These are phyloP conservation scores for Pachliopta kotzebuea DNA, from an alignment of 2,888 invertebrate species.

Conservation along the genomic window DNA sequence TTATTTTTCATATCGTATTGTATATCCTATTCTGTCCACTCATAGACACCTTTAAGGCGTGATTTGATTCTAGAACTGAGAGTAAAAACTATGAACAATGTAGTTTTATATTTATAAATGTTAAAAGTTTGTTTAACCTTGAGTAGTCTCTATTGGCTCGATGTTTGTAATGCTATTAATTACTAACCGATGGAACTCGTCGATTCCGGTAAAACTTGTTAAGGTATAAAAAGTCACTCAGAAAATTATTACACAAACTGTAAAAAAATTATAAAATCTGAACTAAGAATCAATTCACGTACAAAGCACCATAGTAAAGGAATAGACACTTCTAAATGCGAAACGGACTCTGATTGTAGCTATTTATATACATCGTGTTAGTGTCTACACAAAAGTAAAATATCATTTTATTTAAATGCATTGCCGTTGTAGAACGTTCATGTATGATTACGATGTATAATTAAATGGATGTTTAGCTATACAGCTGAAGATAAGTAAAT, in stretches of 20 bases:
- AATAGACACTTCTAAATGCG: neutral
- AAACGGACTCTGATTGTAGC: neutral
- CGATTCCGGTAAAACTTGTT: neutral
- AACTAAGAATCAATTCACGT: neutral
- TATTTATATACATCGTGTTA: neutral
- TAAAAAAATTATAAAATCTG: neutral
- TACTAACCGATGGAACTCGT: neutral
- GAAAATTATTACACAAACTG: neutral
- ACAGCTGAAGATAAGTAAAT: neutral
- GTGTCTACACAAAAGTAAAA: neutral
- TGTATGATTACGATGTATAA: no score
- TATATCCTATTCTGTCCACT: constrained; percentile 54
- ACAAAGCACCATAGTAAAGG: no score
- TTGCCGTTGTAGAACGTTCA: no score
- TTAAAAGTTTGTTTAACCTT: neutral
- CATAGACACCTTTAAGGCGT: constrained; percentile 70
- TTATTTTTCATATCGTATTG: no score
- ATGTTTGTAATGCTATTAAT: neutral
- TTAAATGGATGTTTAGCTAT: neutral
- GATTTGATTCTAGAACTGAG: constrained; percentile 77
- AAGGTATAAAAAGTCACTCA: neutral
- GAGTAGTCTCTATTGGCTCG: neutral
- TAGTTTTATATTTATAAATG: neutral
- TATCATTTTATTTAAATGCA: no score
- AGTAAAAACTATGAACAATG: constrained; percentile 36